phyloP scores from a whole-genome alignment of 2,113 vertebrate species.

The Tautogolabrus adspersus region DNA sequence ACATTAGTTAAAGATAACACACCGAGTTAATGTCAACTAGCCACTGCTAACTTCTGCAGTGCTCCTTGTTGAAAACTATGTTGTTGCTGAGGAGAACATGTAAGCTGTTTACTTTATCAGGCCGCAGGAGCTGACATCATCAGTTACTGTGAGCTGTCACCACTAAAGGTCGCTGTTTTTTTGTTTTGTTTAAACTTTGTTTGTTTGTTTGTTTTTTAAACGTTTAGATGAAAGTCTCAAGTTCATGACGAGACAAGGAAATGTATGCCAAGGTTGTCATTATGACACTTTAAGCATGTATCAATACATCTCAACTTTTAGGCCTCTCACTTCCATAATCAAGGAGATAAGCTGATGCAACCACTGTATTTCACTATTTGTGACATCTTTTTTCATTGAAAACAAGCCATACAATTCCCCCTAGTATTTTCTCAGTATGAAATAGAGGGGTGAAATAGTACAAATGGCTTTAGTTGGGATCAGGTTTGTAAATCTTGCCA shows the following conservation, averaged over 20 bases:
- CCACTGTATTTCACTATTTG: no score
- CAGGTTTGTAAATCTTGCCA: no score
- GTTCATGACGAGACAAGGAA: not conserved
- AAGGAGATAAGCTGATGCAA: no score
- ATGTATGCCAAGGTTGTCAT: not conserved
- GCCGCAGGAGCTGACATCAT: slow-evolving; percentile 17
- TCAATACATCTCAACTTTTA: not conserved
- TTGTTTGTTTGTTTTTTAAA: not conserved
- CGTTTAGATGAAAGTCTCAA: no score
- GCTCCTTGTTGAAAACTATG: no score
- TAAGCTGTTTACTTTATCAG: slow-evolving; percentile 18
- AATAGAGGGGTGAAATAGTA: no score
- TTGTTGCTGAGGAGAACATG: not conserved
- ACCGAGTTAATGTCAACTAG: not conserved
- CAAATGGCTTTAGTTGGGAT: no score
- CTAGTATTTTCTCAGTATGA: no score
- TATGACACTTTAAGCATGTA: not conserved
- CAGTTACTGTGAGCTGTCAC: no score
- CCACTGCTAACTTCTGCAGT: not conserved
- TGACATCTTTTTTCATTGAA: no score
- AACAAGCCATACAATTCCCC: no score
- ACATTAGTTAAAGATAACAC: not conserved
- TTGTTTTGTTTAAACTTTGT: not conserved
- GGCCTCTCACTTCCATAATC: no score
- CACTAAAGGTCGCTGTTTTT: slow-evolving; percentile 17